Percentiles rank a stretch among this genome's conserved stretches.
Evolutionary conservation across 1,140 invertebrate genomes (phyloP).

Genomic region (Drosophila rufa): DNA sequence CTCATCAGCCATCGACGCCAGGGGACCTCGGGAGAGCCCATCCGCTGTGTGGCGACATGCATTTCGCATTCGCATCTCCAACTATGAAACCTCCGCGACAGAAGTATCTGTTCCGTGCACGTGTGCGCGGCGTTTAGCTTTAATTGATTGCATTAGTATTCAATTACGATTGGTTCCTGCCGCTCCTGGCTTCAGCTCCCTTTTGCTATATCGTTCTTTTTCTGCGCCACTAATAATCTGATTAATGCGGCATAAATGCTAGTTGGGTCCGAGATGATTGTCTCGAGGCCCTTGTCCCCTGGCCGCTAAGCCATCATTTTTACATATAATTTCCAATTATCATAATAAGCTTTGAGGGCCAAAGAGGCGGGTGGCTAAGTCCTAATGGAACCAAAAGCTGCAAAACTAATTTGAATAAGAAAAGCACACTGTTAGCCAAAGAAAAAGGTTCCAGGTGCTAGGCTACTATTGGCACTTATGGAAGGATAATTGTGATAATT

Average conservation of each 20-base stretch:
- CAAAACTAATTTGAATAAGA: constrained; percentile 19
- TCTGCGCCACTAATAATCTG: constrained; percentile 62
- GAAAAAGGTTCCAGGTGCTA: constrained; percentile 11
- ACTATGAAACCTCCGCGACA: neutral
- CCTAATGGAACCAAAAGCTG: constrained; percentile 25
- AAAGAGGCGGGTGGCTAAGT: constrained; percentile 3
- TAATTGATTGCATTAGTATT: constrained; percentile 79
- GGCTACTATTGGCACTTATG: constrained; percentile 2
- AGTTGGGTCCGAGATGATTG: constrained; percentile 37
- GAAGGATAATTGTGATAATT: neutral
- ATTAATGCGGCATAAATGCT: constrained; percentile 56
- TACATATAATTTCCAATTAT: constrained; percentile 61
- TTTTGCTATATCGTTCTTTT: constrained; percentile 17
- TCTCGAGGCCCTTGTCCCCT: constrained; percentile 10
- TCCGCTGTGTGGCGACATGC: constrained; percentile 18
- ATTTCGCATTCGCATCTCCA: constrained; percentile 36
- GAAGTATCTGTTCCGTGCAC: constrained; percentile 33
- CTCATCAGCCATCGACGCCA: constrained; percentile 63
- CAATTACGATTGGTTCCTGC: constrained; percentile 48
- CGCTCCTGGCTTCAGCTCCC: neutral
- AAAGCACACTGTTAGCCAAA: neutral
- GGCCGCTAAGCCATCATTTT: constrained; percentile 39
- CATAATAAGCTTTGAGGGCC: constrained; percentile 52
- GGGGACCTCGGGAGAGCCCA: neutral
- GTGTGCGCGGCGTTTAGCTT: constrained; percentile 59